Conservation (phyloP, 2,113 vertebrate species). For the Tenebrosternarchus preto region DNA sequence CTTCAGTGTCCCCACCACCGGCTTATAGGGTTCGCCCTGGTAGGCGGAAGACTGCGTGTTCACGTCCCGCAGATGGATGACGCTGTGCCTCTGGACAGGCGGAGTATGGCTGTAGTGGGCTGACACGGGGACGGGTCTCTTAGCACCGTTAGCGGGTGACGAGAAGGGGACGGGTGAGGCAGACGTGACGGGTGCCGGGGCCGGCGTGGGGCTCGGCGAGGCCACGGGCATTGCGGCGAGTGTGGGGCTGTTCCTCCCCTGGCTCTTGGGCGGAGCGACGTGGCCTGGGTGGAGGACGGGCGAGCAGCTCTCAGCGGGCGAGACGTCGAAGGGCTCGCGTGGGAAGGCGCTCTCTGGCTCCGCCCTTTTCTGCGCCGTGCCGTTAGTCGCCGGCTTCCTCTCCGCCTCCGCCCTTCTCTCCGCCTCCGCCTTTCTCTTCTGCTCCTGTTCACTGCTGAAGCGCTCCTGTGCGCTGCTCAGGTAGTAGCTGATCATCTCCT, state of each 20-base stretch:
- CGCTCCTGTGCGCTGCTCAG: conserved; percentile 95
- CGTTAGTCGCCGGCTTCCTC: conserved; percentile 69
- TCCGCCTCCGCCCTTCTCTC: conserved; percentile 83
- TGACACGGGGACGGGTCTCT: conserved; percentile 81
- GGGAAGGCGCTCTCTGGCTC: conserved; percentile 72
- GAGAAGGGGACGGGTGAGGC: conserved; percentile 75
- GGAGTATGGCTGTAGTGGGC: conserved; percentile 95
- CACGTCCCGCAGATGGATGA: conserved; percentile 92
- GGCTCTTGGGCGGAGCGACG: conserved; percentile 83
- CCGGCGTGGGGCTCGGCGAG: conserved; percentile 55
- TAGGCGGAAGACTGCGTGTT: conserved; percentile 84
- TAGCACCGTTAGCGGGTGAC: conserved; percentile 81
- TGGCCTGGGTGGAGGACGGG: conserved; percentile 82
- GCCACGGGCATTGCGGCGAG: conserved; percentile 62
- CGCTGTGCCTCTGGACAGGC: conserved; percentile 89
- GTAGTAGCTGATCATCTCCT: conserved; percentile 99
- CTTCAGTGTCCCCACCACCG: conserved; percentile 86
- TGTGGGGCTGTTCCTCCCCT: conserved; percentile 85
- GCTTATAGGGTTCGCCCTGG: conserved; percentile 85
- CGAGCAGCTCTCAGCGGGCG: conserved; percentile 85
- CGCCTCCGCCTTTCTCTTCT: conserved; percentile 84
- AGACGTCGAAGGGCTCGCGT: conserved; percentile 80
- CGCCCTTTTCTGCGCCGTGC: conserved; percentile 66
- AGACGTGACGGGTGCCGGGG: conserved; percentile 52
- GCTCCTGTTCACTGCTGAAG: conserved; percentile 95